Conservation (phyloP, 2,113 vertebrate genomes). For the Erinaceus europaeus region DNA sequence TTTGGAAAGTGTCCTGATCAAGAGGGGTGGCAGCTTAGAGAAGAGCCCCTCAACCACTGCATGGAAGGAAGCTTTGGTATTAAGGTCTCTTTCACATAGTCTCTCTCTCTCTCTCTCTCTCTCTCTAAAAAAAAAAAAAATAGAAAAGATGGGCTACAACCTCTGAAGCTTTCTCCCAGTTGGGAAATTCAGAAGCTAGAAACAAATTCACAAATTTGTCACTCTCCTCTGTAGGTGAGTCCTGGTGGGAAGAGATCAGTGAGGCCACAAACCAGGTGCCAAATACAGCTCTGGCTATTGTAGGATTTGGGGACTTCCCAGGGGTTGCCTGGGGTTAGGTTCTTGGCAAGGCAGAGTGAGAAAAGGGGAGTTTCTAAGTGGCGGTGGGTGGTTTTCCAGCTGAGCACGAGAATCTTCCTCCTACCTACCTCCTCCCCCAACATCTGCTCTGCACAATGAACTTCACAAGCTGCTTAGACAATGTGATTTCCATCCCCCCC, state of each 20-base stretch:
- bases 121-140: no score
- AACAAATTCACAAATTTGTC: not conserved
- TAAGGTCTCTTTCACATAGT: no score
- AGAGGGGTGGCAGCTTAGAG: not conserved
- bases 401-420: not conserved
- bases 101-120: no score
- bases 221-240: not conserved
- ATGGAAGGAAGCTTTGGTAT: no score
- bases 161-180: not conserved
- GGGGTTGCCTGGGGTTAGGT: not conserved
- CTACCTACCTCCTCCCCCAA: not conserved
- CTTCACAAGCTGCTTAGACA: not conserved
- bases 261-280: not conserved
- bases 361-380: not conserved
- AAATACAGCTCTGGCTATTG: not conserved
- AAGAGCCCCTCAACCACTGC: no score
- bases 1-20: not conserved
- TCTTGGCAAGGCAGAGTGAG: not conserved
- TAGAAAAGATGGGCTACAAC: not conserved
- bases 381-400: not conserved
- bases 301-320: not conserved
- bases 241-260: not conserved
- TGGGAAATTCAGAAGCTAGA: not conserved
- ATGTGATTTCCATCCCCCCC: no score
- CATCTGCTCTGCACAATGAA: no score